Evolutionary conservation across 2,113 vertebrate species (phyloP).

Genomic region (Corynorhinus townsendii): DNA sequence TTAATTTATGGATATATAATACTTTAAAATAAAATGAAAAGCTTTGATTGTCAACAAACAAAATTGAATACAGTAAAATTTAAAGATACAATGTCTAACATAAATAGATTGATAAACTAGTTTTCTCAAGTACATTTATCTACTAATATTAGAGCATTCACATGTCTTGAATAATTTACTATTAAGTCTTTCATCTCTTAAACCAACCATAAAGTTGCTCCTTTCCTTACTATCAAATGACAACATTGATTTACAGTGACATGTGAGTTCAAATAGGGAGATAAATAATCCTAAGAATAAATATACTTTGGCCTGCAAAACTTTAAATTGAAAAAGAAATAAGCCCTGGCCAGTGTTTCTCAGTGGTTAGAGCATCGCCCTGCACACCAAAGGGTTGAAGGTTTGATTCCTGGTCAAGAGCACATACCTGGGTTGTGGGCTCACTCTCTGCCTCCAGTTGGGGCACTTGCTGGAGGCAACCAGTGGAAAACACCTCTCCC

Average conservation of each 20-base stretch:
- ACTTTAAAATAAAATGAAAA: constrained; percentile 3
- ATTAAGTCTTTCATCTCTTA: constrained; percentile 35
- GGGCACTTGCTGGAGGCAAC: neutral
- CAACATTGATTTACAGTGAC: constrained; percentile 43
- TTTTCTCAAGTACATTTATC: constrained; percentile 5
- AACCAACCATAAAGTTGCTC: constrained; percentile 29
- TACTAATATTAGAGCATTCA: constrained; percentile 30
- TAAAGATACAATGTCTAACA: neutral
- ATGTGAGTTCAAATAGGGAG: neutral
- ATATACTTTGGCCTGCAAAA: neutral
- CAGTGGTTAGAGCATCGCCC: neutral
- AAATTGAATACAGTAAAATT: neutral
- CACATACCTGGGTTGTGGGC: neutral
- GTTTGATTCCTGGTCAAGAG: neutral
- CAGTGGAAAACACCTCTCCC: neutral
- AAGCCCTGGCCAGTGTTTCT: neutral
- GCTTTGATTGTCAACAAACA: neutral
- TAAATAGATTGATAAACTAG: neutral
- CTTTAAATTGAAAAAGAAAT: constrained; percentile 8
- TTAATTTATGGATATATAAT: neutral
- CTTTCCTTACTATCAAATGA: constrained; percentile 31
- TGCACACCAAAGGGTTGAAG: neutral
- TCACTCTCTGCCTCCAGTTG: neutral
- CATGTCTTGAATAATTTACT: constrained; percentile 49
- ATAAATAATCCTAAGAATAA: constrained; percentile 10